Conservation (phyloP, 2,888 invertebrate genomes). For the Peribatodes rhomboidaria region DNA sequence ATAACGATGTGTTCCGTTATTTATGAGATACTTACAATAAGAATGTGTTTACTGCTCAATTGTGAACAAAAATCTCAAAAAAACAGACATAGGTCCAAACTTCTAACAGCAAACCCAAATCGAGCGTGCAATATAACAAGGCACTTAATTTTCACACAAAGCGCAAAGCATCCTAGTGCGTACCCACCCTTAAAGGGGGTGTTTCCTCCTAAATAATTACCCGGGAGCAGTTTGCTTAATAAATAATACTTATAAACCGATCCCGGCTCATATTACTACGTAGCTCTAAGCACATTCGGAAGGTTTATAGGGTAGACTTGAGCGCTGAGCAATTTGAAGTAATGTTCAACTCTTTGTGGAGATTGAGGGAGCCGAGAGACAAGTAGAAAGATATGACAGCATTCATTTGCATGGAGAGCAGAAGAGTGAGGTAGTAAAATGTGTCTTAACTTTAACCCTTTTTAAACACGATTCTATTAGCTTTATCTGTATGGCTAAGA, state of each 20-base stretch:
- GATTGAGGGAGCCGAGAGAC: background rate
- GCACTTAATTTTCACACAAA: background rate
- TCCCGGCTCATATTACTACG: conserved; percentile 50
- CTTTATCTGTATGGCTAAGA: no score
- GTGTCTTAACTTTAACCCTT: no score
- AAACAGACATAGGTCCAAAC: no score
- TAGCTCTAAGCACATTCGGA: conserved; percentile 25
- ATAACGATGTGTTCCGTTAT: no score
- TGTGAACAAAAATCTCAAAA: no score
- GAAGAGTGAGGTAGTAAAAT: no score
- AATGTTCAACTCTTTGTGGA: background rate
- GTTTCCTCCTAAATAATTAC: conserved; percentile 72
- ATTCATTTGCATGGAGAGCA: no score
- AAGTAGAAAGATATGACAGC: background rate
- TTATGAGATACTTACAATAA: no score
- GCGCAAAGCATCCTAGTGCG: background rate
- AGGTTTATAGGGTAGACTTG: conserved; percentile 16
- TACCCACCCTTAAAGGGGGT: conserved; percentile 19
- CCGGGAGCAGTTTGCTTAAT: conserved; percentile 71
- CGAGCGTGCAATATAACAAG: no score
- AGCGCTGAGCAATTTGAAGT: conserved; percentile 3
- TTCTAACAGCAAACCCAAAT: no score
- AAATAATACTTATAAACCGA: conserved; percentile 81
- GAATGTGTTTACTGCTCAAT: no score
- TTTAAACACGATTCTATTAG: no score